These are phyloP conservation scores for Scaptomyza reducta DNA, from an alignment of 2,888 invertebrate species.

Conservation along the genomic window DNA sequence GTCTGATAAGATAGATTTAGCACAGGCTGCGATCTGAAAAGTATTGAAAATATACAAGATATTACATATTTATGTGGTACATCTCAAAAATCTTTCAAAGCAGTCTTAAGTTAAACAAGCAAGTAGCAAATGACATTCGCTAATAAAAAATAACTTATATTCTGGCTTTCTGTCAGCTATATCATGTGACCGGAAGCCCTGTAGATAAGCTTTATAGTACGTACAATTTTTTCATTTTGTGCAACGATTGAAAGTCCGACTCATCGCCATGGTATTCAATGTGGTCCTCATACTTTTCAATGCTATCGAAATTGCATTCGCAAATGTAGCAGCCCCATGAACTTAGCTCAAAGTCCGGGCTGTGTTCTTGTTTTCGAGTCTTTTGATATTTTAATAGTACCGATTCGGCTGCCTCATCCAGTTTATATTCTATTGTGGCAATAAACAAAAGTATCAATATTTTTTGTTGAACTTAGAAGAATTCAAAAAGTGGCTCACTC, in stretches of 20 bases:
- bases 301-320: slow-evolving; percentile 73
- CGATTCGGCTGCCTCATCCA: slow-evolving; percentile 53
- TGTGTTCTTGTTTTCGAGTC: slow-evolving; percentile 41
- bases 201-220: slow-evolving; percentile 10
- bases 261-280: slow-evolving; percentile 80
- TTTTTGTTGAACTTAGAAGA: not conserved
- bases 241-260: slow-evolving; percentile 76
- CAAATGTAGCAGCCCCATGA: slow-evolving; percentile 81
- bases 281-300: slow-evolving; percentile 77
- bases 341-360: slow-evolving; percentile 59
- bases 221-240: slow-evolving; percentile 65
- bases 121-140: too few species aligned
- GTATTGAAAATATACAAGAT: not conserved
- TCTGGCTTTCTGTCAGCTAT: too few species aligned
- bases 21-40: slow-evolving; percentile 61
- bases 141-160: too few species aligned
- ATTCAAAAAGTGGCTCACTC: slow-evolving; percentile 22
- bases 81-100: too few species aligned
- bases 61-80: too few species aligned
- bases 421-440: slow-evolving; percentile 40
- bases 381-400: slow-evolving; percentile 69
- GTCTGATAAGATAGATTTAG: slow-evolving; percentile 73
- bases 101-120: too few species aligned
- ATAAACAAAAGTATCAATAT: not conserved
- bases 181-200: too few species aligned